Evolutionary conservation across 1,140 invertebrate genomes (phyloP).

Genomic region (Polypedilum vanderplanki): DNA sequence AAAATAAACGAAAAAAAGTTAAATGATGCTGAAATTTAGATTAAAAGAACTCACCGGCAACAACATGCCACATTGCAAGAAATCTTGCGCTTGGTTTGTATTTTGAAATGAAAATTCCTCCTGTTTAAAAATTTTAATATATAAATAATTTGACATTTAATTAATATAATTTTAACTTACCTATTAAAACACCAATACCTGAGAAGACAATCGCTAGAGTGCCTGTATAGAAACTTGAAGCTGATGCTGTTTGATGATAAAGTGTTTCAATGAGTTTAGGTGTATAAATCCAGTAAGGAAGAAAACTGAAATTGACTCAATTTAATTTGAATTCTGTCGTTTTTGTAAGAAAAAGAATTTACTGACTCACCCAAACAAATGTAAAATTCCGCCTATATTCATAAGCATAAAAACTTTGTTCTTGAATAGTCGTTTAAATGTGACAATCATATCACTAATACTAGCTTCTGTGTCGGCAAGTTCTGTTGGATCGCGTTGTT

Average conservation of each 20-base stretch:
- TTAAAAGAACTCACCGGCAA: conserved; percentile 40
- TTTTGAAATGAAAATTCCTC: conserved; percentile 56
- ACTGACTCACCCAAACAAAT: conserved; percentile 48
- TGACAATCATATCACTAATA: conserved; percentile 47
- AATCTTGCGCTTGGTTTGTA: conserved; percentile 55
- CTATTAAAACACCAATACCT: conserved; percentile 55
- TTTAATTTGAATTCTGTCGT: background rate
- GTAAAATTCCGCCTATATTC: conserved; percentile 53
- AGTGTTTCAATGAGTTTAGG: conserved; percentile 63
- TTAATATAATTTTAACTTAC: too few relatives aligned
- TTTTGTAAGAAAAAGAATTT: background rate
- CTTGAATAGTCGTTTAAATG: conserved; percentile 50
- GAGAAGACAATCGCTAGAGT: conserved; percentile 58
- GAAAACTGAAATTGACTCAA: conserved; percentile 38
- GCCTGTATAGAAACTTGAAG: conserved; percentile 55
- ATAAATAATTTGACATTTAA: too few relatives aligned
- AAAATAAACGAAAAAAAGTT: too few relatives aligned
- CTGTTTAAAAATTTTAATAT: too few relatives aligned
- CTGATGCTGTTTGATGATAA: conserved; percentile 57
- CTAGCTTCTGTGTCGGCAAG: background rate
- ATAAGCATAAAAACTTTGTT: conserved; percentile 58
- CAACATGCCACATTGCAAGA: conserved; percentile 58
- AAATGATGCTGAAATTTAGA: too few relatives aligned
- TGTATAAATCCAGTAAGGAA: conserved; percentile 61
- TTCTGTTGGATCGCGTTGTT: background rate